Evolutionary conservation across 2,797 vertebrate species (phyloP), one percentile per base, ranked within the genome.

Genomic region (Rhinichthys osculus): DNA sequence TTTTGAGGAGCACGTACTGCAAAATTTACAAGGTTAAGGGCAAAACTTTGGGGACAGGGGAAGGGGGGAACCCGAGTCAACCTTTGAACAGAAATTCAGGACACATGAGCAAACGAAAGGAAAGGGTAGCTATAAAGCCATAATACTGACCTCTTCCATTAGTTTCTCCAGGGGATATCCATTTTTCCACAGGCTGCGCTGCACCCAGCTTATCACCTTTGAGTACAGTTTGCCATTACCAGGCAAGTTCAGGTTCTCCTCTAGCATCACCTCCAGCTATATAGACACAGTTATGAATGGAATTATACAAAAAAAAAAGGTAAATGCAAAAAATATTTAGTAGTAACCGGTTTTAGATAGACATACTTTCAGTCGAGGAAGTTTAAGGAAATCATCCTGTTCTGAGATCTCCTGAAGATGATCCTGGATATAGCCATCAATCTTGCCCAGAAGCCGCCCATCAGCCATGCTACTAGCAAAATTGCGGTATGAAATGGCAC

Each of bases 161-260:
- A 99, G 95, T 88, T 96, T 96, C 91, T 98, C 97, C 93, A 99
- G 95, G 83, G 95, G 97, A 93, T 97, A 97, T 93, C 98, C 98
- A 0, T 98, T 98, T 94, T 98, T 98, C 97, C 97, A 98, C 90
- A 99, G 95, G 95, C 97, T 98, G 73, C 96, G 97, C 93, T 99
- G 98, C 89, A 99, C 97, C 98, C 98, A 99, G 96, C 95, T 97
- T 91, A 99, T 97, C 95, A 99, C 98, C 95, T 99, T 99, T 81
- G 98, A 97, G 92, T 99, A 99, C 86, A 99, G 92, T 94, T 99
- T 99, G 93, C 97, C 98, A 66, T 99, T 99, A 95, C 97, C 98
- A 90, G 98, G 98, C 92, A 99, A 95, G 85, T 95, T 96, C 90
- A 98, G 95, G 93, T 97, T 98, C 92, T 99, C 98, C 95, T 99